Evolutionary conservation across 2,797 vertebrate genomes (phyloP).

Genomic region (Trichosurus vulpecula): DNA sequence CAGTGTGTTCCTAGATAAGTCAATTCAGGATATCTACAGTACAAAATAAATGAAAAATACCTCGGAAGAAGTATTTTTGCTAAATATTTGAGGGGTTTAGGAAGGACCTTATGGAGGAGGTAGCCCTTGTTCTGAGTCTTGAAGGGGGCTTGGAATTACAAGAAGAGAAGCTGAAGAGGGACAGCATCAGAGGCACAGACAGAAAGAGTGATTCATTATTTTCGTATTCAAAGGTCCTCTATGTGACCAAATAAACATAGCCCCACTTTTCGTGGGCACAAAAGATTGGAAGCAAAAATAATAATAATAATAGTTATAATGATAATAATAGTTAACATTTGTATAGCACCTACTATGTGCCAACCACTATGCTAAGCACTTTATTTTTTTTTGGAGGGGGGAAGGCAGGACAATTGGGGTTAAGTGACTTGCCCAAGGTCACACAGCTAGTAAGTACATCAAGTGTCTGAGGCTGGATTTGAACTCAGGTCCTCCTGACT

Average conservation of each 20-base stretch:
- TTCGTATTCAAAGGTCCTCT: background rate
- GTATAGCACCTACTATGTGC: background rate
- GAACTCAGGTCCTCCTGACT: too few relatives aligned
- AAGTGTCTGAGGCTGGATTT: too few relatives aligned
- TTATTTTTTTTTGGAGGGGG: too few relatives aligned
- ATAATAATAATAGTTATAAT: background rate
- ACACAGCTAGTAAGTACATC: too few relatives aligned
- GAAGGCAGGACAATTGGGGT: too few relatives aligned
- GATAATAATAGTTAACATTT: background rate
- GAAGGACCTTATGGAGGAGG: background rate
- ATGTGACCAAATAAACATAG: background rate
- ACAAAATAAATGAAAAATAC: background rate
- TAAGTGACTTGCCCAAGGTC: too few relatives aligned
- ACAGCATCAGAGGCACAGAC: too few relatives aligned
- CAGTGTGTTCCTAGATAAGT: background rate
- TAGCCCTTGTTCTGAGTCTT: background rate
- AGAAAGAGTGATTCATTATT: background rate
- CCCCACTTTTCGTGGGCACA: background rate
- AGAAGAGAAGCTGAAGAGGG: background rate
- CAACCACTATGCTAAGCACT: background rate
- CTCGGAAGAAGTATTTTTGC: background rate
- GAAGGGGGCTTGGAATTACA: background rate
- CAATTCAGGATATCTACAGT: too few relatives aligned
- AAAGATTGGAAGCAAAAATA: background rate
- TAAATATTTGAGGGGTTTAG: too few relatives aligned